Evolutionary conservation across 1,140 invertebrate genomes (phyloP), one percentile per base, ranked within the genome.

Genomic region (Monomorium pharaonis): DNA sequence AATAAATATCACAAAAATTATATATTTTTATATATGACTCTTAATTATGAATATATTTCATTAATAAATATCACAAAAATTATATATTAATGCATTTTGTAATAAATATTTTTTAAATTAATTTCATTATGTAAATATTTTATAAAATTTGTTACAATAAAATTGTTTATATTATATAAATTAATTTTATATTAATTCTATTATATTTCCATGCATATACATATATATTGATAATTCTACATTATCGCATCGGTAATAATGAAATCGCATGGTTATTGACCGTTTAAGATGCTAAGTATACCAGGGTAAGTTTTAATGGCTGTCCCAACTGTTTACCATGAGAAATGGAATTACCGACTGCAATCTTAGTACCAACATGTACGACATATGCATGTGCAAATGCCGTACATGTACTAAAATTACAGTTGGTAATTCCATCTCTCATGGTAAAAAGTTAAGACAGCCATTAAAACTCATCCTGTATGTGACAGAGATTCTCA

Each of bases 81-180:
- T 30, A 27, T 69, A 47, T 9, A 47, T 3, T 2, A 1, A 18
- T 7, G 3, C 4, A 3, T 69, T 30, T 70, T 21, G n/a, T 24
- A 69, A 69, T 69, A 69, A 18, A 49, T 1, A 67, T 24, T 67
- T 67, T 63, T 67, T 65, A 27, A 49, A 27, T 49, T n/a, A 70
- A 3, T 30, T 70, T 49, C 30, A 49, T 30, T 27, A 70, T 37
- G 7, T 51, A n/a, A 14, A 58, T 60, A 14, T 60, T 60, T 18
- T 62, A 62, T 63, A 63, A 63, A 33, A 33, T n/a, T n/a, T 62
- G 3, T 18, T 63, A 33, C n/a, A 62, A 62, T 33, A 63, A 33
- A 14, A 33, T 63, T 21, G 3, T 62, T 62, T 33, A 63, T 33
- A 58, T 21, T 56, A 6, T 56, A 56, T 24, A 58, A 44, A 67